Evolutionary conservation across 2,113 vertebrate genomes (phyloP).

Genomic region (Papio anubis): DNA sequence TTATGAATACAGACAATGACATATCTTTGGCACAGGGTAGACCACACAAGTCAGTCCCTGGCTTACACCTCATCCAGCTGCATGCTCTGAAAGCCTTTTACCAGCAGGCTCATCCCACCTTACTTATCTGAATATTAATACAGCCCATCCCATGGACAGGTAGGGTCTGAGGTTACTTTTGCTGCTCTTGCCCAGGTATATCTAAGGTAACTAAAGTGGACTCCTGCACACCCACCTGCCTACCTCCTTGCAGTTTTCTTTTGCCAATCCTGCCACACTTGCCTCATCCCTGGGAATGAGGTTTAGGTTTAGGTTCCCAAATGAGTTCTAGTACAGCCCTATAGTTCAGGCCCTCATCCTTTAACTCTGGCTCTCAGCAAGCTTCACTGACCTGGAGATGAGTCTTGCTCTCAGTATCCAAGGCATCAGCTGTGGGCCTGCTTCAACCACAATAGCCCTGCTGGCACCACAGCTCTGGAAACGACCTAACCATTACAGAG

Average conservation of each 20-base stretch:
- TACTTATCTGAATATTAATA: not conserved
- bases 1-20: not conserved
- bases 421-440: not conserved
- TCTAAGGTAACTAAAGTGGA: not conserved
- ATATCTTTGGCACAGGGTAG: not conserved
- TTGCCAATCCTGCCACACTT: not conserved
- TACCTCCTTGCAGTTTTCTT: not conserved
- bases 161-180: not conserved
- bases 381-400: not conserved
- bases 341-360: not conserved
- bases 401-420: not conserved
- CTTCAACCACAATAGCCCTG: not conserved
- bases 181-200: not conserved
- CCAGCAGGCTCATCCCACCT: not conserved
- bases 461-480: not conserved
- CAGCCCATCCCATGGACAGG: not conserved
- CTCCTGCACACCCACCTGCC: not conserved
- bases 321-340: not conserved
- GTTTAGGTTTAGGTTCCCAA: not conserved
- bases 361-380: not conserved
- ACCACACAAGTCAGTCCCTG: not conserved
- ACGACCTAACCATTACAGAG: not conserved
- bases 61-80: not conserved
- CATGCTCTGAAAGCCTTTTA: not conserved
- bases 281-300: not conserved